These are phyloP conservation scores for Drosophila phalerata DNA, from an alignment of 2,888 invertebrate species.

Conservation along the genomic window DNA sequence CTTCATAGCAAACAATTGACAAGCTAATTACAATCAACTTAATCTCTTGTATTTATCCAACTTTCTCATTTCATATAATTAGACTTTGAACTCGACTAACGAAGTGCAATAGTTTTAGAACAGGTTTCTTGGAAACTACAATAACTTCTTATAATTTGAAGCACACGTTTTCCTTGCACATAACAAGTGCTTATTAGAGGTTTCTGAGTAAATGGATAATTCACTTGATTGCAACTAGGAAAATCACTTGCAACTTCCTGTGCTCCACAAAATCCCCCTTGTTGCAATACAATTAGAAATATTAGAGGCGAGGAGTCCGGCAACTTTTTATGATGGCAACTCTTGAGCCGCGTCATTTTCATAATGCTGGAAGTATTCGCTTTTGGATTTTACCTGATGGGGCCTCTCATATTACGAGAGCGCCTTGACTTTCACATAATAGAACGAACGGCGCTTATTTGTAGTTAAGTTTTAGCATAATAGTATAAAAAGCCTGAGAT, in stretches of 20 bases:
- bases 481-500: constrained; percentile 34
- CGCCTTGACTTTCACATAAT: constrained; percentile 55
- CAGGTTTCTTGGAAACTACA: neutral
- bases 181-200: constrained; percentile 31
- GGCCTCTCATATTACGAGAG: constrained; percentile 11
- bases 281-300: constrained; percentile 16
- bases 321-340: neutral
- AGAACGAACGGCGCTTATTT: constrained; percentile 36
- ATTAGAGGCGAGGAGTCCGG: constrained; percentile 2
- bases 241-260: constrained; percentile 37
- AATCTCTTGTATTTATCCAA: neutral
- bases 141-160: constrained; percentile 5
- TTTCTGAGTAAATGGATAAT: constrained; percentile 44
- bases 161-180: constrained; percentile 14
- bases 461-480: constrained; percentile 43
- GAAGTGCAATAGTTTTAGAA: neutral
- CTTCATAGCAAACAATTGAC: too few relatives aligned
- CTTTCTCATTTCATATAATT: constrained; percentile 19
- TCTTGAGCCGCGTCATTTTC: constrained; percentile 5
- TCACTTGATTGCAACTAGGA: constrained; percentile 32
- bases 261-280: constrained; percentile 9
- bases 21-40: neutral
- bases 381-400: neutral
- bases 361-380: constrained; percentile 1
- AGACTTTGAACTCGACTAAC: neutral